These are phyloP conservation scores for Copidosoma floridanum DNA, from an alignment of 1,140 invertebrate genomes.

Conservation along the genomic window DNA sequence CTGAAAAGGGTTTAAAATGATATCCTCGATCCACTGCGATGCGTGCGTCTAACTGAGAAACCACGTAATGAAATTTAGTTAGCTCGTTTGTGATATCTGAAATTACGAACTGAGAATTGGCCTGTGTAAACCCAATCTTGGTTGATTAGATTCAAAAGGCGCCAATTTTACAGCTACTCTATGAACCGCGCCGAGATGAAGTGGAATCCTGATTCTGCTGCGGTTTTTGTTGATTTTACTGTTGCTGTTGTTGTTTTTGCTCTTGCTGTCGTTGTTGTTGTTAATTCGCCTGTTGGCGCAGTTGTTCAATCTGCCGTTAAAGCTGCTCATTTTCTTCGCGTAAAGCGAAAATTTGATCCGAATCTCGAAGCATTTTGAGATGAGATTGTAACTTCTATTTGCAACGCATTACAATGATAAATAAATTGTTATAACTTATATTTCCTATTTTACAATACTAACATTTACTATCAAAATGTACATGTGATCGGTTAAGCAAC, in stretches of 20 bases:
- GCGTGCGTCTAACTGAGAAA: neutral
- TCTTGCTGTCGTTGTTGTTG: neutral
- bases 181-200: neutral
- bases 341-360: neutral
- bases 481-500: no score
- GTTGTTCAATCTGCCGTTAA: neutral
- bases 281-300: no score
- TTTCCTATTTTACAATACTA: no score
- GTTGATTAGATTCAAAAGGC: neutral
- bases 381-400: no score
- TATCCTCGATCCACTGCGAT: neutral
- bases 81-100: neutral
- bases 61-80: neutral
- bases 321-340: neutral
- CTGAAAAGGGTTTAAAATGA: neutral
- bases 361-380: no score
- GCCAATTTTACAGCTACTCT: neutral
- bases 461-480: no score
- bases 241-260: neutral
- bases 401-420: no score
- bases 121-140: neutral
- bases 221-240: no score
- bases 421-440: no score
- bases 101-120: neutral
- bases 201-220: no score